Evolutionary conservation across 2,113 vertebrate genomes (phyloP), one percentile per base, ranked within the genome.

Genomic region (Pogona vitticeps): DNA sequence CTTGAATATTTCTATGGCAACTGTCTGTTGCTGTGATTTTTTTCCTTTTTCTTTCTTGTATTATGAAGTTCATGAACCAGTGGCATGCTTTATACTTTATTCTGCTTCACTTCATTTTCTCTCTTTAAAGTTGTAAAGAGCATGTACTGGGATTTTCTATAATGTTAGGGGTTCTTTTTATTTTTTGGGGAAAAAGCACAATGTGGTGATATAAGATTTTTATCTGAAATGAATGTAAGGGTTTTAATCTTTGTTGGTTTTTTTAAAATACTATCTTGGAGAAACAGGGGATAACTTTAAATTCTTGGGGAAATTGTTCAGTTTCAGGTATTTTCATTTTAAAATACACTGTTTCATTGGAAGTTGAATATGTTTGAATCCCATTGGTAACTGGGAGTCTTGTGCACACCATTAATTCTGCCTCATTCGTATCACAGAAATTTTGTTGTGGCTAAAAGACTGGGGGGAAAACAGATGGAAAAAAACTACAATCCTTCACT

Each of bases 1-100:
- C 97, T 97, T 95, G 95, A 83, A 94, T 93, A 97, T 98, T 98
- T 97, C 97, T 97, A 97, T 98, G 97, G 98, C 95, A 98, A 98
- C 97, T 94, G 97, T 97, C 96, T 96, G 97, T 98, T 98, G 96
- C 97, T 83, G 96, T 95, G 96, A 96, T 97, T 61, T 38, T 97
- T 97, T 94, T 92, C 94, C 88, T 91, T 93, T 92, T 87, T 80
- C 78, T 94, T 86, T 94, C 94, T 96, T 92, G 94, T 97, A 96
- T 95, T 94, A 96, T 96, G 96, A 95, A 95, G 95, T 97, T 95
- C 96, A 96, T 91, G 94, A 96, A 94, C 95, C 96, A 95, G 95
- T 96, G 96, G 97, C 96, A 96, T 97, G 96, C 96, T 91, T 97
- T 96, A 93, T 96, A 94, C 90, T 95, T 95, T 95, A 91, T 91